Conservation (phyloP, 1,140 invertebrate genomes). For the Acarapis woodi region DNA sequence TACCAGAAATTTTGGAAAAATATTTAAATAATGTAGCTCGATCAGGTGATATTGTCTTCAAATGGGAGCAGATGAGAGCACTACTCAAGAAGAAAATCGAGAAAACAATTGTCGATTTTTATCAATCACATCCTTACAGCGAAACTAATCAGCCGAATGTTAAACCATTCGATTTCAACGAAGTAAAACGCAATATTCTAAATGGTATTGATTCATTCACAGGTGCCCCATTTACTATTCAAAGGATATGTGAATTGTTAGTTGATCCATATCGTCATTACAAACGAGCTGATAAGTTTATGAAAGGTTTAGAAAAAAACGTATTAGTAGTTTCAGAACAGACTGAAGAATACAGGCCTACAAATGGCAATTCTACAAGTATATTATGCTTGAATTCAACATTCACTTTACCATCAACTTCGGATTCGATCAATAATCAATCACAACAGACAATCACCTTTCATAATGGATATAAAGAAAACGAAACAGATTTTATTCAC, state of each 20-base stretch:
- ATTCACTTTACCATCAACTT: background rate
- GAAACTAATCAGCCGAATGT: slow-evolving; percentile 54
- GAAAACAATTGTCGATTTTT: slow-evolving; percentile 54
- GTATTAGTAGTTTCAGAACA: slow-evolving; percentile 10
- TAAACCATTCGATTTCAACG: slow-evolving; percentile 62
- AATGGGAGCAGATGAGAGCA: slow-evolving; percentile 57
- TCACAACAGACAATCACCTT: no score
- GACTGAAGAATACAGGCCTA: no score
- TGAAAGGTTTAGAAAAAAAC: slow-evolving; percentile 60
- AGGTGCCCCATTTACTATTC: slow-evolving; percentile 73
- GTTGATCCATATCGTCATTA: slow-evolving; percentile 74
- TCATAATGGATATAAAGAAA: background rate
- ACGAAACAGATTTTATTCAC: background rate
- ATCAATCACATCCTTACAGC: slow-evolving; percentile 38
- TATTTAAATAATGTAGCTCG: slow-evolving; percentile 66
- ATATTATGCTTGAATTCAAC: no score
- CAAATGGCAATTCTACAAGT: no score
- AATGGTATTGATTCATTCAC: slow-evolving; percentile 41
- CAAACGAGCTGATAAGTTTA: slow-evolving; percentile 76
- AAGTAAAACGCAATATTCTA: slow-evolving; percentile 50
- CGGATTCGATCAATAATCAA: background rate
- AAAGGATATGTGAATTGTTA: slow-evolving; percentile 72
- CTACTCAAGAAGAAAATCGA: slow-evolving; percentile 58
- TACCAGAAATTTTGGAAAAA: slow-evolving; percentile 62
- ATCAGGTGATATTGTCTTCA: slow-evolving; percentile 58